Percentiles rank a stretch among this genome's conserved stretches.
Conservation (phyloP, 2,888 invertebrate genomes). For the Eupsilia transversa region DNA sequence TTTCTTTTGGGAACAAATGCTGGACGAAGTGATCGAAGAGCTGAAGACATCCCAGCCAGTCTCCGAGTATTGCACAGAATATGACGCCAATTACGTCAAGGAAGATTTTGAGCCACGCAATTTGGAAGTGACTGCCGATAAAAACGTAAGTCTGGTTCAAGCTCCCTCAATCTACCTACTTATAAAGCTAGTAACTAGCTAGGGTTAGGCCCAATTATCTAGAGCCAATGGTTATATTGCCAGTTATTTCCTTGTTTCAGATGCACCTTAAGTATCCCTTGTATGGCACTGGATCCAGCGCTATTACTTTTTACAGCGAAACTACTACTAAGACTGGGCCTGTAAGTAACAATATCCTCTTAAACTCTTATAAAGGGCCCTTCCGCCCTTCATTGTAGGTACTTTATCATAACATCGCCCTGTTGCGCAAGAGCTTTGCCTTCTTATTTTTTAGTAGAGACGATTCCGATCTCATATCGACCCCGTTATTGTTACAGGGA, state of each 20-base stretch:
- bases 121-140: conserved; percentile 81
- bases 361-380: not conserved
- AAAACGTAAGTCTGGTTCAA: conserved; percentile 75
- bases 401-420: not conserved
- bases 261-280: conserved; percentile 87
- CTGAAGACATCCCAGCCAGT: conserved; percentile 80
- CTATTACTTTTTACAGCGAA: conserved; percentile 86
- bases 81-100: conserved; percentile 83
- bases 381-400: not conserved
- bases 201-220: not conserved
- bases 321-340: conserved; percentile 82
- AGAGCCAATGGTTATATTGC: not conserved
- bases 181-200: not conserved
- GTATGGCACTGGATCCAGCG: conserved; percentile 88
- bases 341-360: conserved; percentile 72
- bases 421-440: not conserved
- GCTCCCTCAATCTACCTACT: not conserved
- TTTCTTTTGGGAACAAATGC: conserved; percentile 89
- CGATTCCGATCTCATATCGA: not conserved
- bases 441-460: not conserved
- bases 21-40: conserved; percentile 88
- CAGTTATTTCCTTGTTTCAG: conserved; percentile 70
- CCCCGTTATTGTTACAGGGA: conserved; percentile 75
- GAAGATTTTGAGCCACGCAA: conserved; percentile 84
- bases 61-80: conserved; percentile 85